A percentile compares a stretch with the other conserved stretches of the same genome.
phyloP scores from a whole-genome alignment of 2,113 vertebrate genomes.

The Falco punctatus region DNA sequence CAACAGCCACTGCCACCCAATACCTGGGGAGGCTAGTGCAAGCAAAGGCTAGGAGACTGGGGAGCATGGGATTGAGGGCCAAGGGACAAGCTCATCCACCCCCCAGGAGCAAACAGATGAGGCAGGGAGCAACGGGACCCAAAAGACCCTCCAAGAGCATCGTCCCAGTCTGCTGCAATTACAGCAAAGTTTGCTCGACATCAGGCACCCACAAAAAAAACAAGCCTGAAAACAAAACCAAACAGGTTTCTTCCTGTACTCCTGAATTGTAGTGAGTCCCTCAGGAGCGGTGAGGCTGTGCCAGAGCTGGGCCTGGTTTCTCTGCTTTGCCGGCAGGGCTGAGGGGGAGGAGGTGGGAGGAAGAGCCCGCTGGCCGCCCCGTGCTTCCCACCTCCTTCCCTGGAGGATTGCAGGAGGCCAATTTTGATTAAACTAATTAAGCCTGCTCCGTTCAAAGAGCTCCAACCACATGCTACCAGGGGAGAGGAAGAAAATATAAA shows the following conservation, averaged over 20 bases:
- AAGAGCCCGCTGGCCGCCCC: neutral
- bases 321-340: neutral
- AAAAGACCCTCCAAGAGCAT: neutral
- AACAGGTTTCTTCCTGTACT: neutral
- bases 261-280: neutral
- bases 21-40: neutral
- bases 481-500: neutral
- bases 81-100: neutral
- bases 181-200: neutral
- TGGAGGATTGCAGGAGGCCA: slow-evolving; percentile 22
- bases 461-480: slow-evolving; percentile 21
- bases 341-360: neutral
- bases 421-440: slow-evolving; percentile 60
- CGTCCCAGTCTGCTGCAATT: neutral
- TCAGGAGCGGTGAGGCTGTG: neutral
- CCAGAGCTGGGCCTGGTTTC: neutral
- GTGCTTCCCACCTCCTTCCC: slow-evolving; percentile 17
- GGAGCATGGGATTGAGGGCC: neutral
- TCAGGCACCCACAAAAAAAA: neutral
- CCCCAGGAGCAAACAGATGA: neutral
- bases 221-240: neutral
- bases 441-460: slow-evolving; percentile 7
- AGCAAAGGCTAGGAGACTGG: neutral
- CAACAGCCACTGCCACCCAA: neutral
- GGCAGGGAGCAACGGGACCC: neutral